Evolutionary conservation across 2,888 invertebrate species (phyloP).

Genomic region (Pollenia griseotomentosa): DNA sequence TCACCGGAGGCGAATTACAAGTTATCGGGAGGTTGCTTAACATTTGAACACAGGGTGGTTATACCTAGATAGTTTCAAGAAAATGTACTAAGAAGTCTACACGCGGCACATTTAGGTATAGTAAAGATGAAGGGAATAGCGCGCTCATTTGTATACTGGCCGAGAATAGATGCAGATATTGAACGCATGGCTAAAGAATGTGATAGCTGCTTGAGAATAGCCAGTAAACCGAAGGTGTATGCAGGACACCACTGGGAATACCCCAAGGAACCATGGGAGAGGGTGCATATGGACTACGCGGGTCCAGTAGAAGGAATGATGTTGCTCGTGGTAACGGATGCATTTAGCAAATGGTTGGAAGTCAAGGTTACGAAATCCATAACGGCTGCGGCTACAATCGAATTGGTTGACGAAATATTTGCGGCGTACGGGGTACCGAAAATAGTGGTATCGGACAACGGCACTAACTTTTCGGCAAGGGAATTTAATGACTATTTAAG

Average conservation of each 20-base stretch:
- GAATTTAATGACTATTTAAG: background rate
- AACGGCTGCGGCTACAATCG: background rate
- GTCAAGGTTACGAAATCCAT: slow-evolving; percentile 69
- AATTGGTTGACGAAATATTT: background rate
- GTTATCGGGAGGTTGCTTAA: background rate
- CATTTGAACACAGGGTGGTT: slow-evolving; percentile 14
- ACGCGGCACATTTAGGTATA: slow-evolving; percentile 42
- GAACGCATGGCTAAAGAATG: slow-evolving; percentile 29
- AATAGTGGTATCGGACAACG: background rate
- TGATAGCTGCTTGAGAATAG: slow-evolving; percentile 9
- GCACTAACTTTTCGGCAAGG: background rate
- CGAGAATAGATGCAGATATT: slow-evolving; percentile 39
- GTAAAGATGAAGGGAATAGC: slow-evolving; percentile 52
- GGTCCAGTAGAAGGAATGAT: too few relatives aligned
- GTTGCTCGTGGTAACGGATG: too few relatives aligned
- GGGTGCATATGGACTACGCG: too few relatives aligned
- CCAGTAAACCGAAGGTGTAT: slow-evolving; percentile 9
- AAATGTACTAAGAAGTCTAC: slow-evolving; percentile 21
- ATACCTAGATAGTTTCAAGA: slow-evolving; percentile 21
- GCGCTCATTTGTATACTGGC: slow-evolving; percentile 47
- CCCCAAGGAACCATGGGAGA: too few relatives aligned
- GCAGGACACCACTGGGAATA: slow-evolving; percentile 29
- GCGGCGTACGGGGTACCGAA: background rate
- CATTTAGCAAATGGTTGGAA: too few relatives aligned
- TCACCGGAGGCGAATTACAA: slow-evolving; percentile 5